phyloP scores from a whole-genome alignment of 1,140 invertebrate genomes.

The Listronotus oregonensis region DNA sequence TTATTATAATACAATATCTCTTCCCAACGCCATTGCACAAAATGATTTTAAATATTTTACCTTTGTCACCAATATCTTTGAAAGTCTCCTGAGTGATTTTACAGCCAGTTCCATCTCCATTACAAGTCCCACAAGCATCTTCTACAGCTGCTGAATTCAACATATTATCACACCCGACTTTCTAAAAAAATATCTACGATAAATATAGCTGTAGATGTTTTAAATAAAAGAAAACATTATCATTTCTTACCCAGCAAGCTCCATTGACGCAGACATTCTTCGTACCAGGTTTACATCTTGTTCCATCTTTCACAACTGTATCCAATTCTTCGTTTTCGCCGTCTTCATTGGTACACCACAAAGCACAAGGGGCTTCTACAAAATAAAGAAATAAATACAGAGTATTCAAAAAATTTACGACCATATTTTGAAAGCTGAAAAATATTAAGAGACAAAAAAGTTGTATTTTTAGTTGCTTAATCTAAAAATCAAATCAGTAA shows the following conservation, averaged over 20 bases:
- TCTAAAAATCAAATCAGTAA: too few species aligned
- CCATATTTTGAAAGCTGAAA: too few species aligned
- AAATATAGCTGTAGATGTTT: too few species aligned
- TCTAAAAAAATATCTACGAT: conserved; percentile 49
- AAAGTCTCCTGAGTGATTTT: conserved; percentile 53
- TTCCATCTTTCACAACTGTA: conserved; percentile 60
- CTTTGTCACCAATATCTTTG: conserved; percentile 27
- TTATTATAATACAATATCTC: too few species aligned
- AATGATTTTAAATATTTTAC: not conserved
- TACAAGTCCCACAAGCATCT: conserved; percentile 71
- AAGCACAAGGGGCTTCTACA: conserved; percentile 60
- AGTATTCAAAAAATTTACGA: too few species aligned
- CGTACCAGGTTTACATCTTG: conserved; percentile 63
- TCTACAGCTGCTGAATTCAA: conserved; percentile 68
- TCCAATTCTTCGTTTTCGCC: conserved; percentile 54
- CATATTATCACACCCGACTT: conserved; percentile 70
- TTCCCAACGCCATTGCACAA: too few species aligned
- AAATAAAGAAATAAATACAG: too few species aligned
- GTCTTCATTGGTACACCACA: conserved; percentile 63
- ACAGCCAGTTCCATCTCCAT: conserved; percentile 70
- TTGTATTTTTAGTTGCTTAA: too few species aligned
- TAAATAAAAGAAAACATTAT: too few species aligned
- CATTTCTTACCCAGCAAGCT: conserved; percentile 58
- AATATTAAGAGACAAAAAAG: too few species aligned
- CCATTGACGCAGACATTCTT: conserved; percentile 64